These are phyloP conservation scores for Cryptocephalus moraei DNA, from an alignment of 2,888 invertebrate species.

Conservation along the genomic window DNA sequence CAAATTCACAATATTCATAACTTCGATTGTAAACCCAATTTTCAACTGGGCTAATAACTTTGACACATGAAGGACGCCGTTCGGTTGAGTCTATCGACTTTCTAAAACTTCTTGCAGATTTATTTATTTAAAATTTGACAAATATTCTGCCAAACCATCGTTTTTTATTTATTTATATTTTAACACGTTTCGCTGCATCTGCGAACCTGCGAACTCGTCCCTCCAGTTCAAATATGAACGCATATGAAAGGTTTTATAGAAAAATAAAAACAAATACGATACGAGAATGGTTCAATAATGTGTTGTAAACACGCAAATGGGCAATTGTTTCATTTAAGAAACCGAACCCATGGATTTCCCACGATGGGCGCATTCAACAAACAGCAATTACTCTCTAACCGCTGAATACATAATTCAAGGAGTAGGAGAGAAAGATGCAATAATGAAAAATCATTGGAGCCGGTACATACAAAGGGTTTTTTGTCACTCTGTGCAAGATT, in stretches of 20 bases:
- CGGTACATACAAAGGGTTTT: too few species aligned
- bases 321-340: conserved; percentile 41
- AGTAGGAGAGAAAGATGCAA: conserved; percentile 10
- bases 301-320: conserved; percentile 39
- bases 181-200: conserved; percentile 7
- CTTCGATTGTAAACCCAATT: too few species aligned
- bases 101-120: too few species aligned
- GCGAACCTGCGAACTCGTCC: conserved; percentile 24
- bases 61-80: too few species aligned
- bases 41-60: too few species aligned
- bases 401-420: conserved; percentile 31
- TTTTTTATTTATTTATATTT: too few species aligned
- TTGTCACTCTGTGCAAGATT: too few species aligned
- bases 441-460: too few species aligned
- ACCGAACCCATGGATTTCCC: conserved; percentile 32
- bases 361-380: conserved; percentile 34
- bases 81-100: too few species aligned
- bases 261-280: conserved; percentile 37
- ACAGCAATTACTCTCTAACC: conserved; percentile 33
- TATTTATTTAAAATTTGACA: too few species aligned
- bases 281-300: conserved; percentile 38
- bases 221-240: conserved; percentile 22
- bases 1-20: too few species aligned
- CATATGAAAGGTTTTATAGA: conserved; percentile 22
- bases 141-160: too few species aligned